Conservation (phyloP, 1,140 invertebrate genomes). For the Pachypsylla venusta region DNA sequence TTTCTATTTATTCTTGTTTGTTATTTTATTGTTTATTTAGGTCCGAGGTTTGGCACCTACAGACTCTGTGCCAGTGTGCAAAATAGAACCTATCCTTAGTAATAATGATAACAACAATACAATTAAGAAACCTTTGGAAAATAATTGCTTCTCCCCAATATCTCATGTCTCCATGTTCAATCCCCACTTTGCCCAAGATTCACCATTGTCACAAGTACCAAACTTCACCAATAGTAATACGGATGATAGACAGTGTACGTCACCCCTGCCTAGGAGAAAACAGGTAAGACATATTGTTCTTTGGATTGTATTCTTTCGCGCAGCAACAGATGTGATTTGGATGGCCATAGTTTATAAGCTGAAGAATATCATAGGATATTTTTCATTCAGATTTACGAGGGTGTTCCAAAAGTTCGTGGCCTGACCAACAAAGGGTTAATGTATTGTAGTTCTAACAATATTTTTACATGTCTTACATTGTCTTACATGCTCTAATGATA, state of each 20-base stretch:
- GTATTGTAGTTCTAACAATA: no score
- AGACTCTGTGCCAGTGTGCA: slow-evolving; percentile 32
- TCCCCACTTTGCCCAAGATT: slow-evolving; percentile 15
- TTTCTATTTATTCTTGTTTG: neutral
- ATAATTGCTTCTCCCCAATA: slow-evolving; percentile 1
- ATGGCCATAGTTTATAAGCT: no score
- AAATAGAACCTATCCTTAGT: slow-evolving; percentile 1
- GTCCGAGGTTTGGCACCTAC: slow-evolving; percentile 60
- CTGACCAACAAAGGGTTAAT: no score
- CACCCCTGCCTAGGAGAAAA: slow-evolving; percentile 58
- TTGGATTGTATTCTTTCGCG: no score
- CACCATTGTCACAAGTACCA: neutral
- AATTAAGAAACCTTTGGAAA: neutral
- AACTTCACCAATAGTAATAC: neutral
- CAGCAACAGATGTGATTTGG: no score
- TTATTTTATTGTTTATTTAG: slow-evolving; percentile 20
- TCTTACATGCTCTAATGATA: no score
- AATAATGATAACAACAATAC: neutral
- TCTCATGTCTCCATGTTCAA: neutral
- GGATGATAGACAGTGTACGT: slow-evolving; percentile 36
- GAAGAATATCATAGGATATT: no score
- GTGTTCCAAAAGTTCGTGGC: no score
- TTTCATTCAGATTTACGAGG: no score
- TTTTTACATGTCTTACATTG: no score
- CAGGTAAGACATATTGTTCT: slow-evolving; percentile 28